Percentiles rank a stretch among this genome's conserved stretches.
Evolutionary conservation across 2,888 invertebrate genomes (phyloP).

Genomic region (Carterocephalus palaemon): DNA sequence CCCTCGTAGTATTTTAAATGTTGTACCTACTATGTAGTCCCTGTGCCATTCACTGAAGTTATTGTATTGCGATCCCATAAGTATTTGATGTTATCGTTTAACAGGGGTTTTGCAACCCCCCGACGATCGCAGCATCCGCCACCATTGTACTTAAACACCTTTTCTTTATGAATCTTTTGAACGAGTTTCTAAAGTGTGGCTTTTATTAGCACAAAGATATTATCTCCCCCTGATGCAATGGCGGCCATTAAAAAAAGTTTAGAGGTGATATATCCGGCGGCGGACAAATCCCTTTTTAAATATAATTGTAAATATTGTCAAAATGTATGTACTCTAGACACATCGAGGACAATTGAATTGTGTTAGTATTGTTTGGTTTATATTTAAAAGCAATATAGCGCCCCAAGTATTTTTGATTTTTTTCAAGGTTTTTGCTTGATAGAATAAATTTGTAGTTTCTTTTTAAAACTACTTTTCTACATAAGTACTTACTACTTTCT

Average conservation of each 20-base stretch:
- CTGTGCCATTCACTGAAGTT: slow-evolving; percentile 4
- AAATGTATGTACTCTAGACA: no score
- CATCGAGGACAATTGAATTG: no score
- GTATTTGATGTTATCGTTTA: slow-evolving; percentile 19
- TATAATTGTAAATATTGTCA: no score
- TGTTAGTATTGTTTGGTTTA: no score
- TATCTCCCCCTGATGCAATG: slow-evolving; percentile 18
- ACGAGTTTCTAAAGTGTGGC: slow-evolving; percentile 19
- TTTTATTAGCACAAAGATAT: slow-evolving; percentile 24
- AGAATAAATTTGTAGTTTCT: no score
- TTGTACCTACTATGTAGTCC: neutral
- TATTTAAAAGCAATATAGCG: no score
- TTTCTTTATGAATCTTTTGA: slow-evolving; percentile 20
- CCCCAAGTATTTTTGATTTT: no score
- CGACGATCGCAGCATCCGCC: slow-evolving; percentile 12
- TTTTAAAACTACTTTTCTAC: no score
- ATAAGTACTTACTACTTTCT: no score
- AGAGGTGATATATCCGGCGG: neutral
- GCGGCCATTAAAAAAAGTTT: slow-evolving; percentile 9
- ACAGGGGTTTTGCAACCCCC: slow-evolving; percentile 11
- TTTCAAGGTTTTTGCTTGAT: no score
- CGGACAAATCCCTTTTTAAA: neutral
- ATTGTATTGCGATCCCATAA: slow-evolving; percentile 15
- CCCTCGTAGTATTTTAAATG: neutral
- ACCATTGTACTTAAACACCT: slow-evolving; percentile 23